Conservation (phyloP, 2,113 vertebrate species). For the Toxostoma redivivum region DNA sequence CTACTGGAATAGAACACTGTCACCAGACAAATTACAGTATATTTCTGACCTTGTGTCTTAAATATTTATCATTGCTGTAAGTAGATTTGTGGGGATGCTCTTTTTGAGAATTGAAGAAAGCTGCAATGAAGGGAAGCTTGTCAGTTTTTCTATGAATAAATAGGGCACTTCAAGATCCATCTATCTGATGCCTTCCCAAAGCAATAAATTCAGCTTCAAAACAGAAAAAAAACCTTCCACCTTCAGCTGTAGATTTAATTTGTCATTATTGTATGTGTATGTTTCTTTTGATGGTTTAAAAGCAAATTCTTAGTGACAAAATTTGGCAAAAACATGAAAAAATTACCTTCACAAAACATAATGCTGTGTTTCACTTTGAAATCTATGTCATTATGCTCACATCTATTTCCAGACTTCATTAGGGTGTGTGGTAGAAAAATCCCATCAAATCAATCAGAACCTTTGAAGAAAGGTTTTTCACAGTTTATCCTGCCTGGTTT, state of each 20-base stretch:
- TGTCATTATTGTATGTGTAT: background rate
- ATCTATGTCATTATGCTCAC: background rate
- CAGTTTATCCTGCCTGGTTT: background rate
- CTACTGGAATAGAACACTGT: conserved; percentile 23
- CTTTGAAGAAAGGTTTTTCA: background rate
- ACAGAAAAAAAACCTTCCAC: background rate
- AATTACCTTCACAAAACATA: background rate
- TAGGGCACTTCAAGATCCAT: background rate
- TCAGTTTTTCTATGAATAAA: conserved; percentile 3
- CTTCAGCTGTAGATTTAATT: background rate
- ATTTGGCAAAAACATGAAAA: background rate
- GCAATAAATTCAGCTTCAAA: background rate
- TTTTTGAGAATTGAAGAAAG: background rate
- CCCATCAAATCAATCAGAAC: background rate
- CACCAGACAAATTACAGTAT: conserved; percentile 15
- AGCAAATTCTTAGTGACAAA: background rate
- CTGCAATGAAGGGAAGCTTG: background rate
- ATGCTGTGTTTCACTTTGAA: background rate
- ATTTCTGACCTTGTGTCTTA: conserved; percentile 37
- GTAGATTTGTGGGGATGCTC: background rate
- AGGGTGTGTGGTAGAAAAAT: background rate
- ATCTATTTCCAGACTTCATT: background rate
- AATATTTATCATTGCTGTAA: conserved; percentile 36
- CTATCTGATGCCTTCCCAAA: background rate
- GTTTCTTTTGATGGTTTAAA: background rate